Evolutionary conservation across 2,113 vertebrate species (phyloP).

Genomic region (Pimephales promelas): DNA sequence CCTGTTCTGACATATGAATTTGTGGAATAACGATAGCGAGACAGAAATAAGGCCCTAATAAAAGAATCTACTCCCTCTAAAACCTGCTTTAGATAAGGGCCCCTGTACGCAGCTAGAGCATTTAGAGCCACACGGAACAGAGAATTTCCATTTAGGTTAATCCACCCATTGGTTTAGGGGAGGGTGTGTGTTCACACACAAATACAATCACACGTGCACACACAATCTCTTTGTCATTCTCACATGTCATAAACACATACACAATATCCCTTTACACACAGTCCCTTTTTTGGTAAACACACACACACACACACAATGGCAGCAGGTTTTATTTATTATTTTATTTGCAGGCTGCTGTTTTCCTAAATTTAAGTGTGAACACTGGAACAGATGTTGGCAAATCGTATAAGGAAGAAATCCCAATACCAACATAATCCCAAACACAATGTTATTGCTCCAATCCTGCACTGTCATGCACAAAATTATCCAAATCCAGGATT

Average conservation of each 20-base stretch:
- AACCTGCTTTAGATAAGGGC: slow-evolving; percentile 55
- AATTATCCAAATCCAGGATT: slow-evolving; percentile 37
- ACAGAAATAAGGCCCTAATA: slow-evolving; percentile 53
- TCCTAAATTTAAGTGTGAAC: slow-evolving; percentile 38
- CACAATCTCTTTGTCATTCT: not conserved
- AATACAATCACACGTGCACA: slow-evolving; percentile 7
- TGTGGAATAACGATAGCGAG: slow-evolving; percentile 30
- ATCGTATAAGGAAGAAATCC: slow-evolving; percentile 43
- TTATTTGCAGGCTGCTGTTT: not conserved
- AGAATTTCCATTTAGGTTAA: slow-evolving; percentile 55
- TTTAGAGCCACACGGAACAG: slow-evolving; percentile 43
- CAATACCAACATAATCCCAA: slow-evolving; percentile 28
- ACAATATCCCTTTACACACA: not conserved
- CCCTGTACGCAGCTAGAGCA: slow-evolving; percentile 20
- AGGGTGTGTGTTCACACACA: slow-evolving; percentile 28
- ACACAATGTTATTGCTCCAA: slow-evolving; percentile 37
- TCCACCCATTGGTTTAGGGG: not conserved
- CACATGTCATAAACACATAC: slow-evolving; percentile 32
- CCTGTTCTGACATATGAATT: slow-evolving; percentile 33
- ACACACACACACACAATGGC: not conserved
- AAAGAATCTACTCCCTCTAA: slow-evolving; percentile 48
- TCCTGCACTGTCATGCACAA: slow-evolving; percentile 25
- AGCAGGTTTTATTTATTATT: not conserved
- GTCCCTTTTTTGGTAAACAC: not conserved
- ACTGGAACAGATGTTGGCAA: slow-evolving; percentile 52